phyloP scores from a whole-genome alignment of 2,797 vertebrate species.

The Acomys russatus region DNA sequence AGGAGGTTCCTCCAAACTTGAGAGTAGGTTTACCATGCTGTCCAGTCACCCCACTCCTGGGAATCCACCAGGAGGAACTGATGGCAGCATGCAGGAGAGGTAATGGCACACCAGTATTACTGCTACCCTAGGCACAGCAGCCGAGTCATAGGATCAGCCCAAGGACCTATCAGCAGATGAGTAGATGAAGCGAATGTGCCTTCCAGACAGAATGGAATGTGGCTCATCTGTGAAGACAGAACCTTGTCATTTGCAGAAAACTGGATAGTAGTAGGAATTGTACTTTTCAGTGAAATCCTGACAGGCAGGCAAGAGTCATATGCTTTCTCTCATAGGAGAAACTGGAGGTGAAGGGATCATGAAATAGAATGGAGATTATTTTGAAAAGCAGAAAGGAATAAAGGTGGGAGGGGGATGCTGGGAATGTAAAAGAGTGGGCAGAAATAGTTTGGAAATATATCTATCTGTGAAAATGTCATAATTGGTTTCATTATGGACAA shows the following conservation, averaged over 20 bases:
- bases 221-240: background rate
- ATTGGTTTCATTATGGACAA: background rate
- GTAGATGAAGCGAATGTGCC: background rate
- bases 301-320: background rate
- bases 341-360: background rate
- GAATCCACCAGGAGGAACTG: background rate
- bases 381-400: background rate
- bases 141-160: no score
- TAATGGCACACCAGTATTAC: background rate
- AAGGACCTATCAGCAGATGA: background rate
- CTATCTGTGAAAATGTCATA: background rate
- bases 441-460: background rate
- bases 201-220: background rate
- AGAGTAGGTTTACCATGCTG: background rate
- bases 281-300: background rate
- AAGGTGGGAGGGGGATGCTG: background rate
- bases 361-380: background rate
- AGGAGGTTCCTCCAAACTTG: background rate
- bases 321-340: background rate
- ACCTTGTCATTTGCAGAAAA: background rate
- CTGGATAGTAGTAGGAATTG: background rate
- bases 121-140: background rate
- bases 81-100: no score
- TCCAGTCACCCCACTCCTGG: no score
- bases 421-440: no score